phyloP scores from a whole-genome alignment of 2,113 vertebrate species.

The Carassius carassius region DNA sequence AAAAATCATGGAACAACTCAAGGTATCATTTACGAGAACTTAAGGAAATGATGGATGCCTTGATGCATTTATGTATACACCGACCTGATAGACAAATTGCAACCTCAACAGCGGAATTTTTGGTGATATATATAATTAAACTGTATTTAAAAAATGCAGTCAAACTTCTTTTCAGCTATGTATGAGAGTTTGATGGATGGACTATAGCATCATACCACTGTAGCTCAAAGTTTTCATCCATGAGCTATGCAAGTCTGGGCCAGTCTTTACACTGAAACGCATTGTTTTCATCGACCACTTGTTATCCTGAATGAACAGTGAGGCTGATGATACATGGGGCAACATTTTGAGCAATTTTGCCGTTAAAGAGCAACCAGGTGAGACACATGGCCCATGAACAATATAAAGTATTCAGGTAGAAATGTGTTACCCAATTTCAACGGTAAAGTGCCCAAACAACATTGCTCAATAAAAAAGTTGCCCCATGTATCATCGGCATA shows the following conservation, averaged over 20 bases:
- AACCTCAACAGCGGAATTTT: not conserved
- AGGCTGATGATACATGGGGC: not conserved
- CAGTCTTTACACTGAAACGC: conserved; percentile 67
- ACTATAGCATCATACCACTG: conserved; percentile 66
- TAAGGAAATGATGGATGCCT: not conserved
- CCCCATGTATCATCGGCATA: too few species aligned
- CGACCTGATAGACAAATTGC: conserved; percentile 62
- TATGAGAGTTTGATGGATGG: not conserved
- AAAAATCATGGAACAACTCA: not conserved
- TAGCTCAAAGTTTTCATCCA: conserved; percentile 82
- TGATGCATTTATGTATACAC: conserved; percentile 67
- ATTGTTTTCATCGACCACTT: not conserved
- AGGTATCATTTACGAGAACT: not conserved
- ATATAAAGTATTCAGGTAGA: too few species aligned
- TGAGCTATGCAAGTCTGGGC: conserved; percentile 72
- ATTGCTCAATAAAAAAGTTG: too few species aligned
- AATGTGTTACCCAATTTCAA: too few species aligned
- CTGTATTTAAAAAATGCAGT: not conserved
- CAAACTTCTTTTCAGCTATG: not conserved
- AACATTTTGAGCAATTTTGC: too few species aligned
- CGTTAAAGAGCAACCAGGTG: too few species aligned
- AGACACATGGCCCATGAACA: too few species aligned
- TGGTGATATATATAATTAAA: not conserved
- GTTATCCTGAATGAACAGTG: not conserved
- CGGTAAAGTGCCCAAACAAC: too few species aligned